A percentile compares a stretch with the other conserved stretches of the same genome.
Evolutionary conservation across 2,797 vertebrate species (phyloP).

Genomic region (Sebastes iracundus): DNA sequence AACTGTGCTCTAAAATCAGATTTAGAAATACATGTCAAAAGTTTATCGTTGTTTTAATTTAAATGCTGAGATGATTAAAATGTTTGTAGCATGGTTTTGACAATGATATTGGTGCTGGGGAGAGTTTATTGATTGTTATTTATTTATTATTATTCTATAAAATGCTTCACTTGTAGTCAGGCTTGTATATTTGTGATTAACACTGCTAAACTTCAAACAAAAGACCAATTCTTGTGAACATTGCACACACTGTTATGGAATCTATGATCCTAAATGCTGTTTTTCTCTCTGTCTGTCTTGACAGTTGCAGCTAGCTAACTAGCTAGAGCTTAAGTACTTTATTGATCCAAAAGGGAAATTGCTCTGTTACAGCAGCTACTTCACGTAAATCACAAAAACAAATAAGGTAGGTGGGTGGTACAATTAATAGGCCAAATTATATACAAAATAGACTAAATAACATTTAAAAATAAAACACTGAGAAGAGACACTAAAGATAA

Average conservation of each 20-base stretch:
- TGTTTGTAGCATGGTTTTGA: not conserved
- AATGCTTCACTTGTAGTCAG: not conserved
- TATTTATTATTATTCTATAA: not conserved
- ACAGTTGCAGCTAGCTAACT: not conserved
- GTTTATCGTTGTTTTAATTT: not conserved
- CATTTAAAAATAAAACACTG: not conserved
- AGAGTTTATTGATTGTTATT: not conserved
- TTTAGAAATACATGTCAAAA: not conserved
- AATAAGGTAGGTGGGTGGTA: not conserved
- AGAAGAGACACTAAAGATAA: not conserved
- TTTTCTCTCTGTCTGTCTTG: not conserved
- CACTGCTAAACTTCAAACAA: not conserved
- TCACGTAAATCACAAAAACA: not conserved
- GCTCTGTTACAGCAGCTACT: not conserved
- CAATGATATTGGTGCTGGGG: not conserved
- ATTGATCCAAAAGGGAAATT: not conserved
- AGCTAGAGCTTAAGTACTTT: not conserved
- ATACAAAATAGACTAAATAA: not conserved
- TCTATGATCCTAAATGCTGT: not conserved
- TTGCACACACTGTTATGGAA: not conserved
- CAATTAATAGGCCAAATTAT: not conserved
- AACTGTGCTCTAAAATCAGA: not conserved
- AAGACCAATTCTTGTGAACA: not conserved
- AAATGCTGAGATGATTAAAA: not conserved
- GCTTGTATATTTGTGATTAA: not conserved